Evolutionary conservation across 2,888 invertebrate genomes (phyloP), one percentile per base, ranked within the genome.

Genomic region (Idaea straminata): DNA sequence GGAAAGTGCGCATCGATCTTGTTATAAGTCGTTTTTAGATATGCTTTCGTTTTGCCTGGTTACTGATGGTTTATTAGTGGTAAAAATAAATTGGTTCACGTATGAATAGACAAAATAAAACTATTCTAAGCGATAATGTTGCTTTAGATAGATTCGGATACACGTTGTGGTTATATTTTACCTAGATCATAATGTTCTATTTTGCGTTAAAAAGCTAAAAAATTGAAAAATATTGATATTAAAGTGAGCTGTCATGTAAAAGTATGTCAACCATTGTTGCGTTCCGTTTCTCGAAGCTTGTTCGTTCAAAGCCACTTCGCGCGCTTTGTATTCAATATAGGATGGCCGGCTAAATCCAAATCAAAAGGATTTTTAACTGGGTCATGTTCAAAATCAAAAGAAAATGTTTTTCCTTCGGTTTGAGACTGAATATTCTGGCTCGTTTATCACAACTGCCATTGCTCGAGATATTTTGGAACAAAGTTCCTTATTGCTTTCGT

Each of bases 51-150:
- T 78, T 73, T 58, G 71, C 70, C 80, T 77, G 76, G 70, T 68
- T 71, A 84, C 82, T 88, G 82, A 72, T 87, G 82, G 81, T 86
- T 85, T 87, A 86, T 87, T 87, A 86, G 85, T 86, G 79, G 84
- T 77, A 78, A 70, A 77, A 75, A 72, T 73, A 75, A 72, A 71
- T 74, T 74, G 62, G 76, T 81, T 75, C 85, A 86, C 82, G 79
- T 86, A 85, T 81, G 76, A 81, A 80, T 80, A 75, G 77, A 72
- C 64, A 66, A 66, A 68, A 61, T 66, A 71, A 68, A 68, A 64
- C 69, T 57, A 67, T 68, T 65, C 67, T 60, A 67, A 13, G 47
- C 10, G 4, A 7, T 47, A 47, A 47, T 47, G 47, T 47, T 15
- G 64, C 65, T 74, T 62, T 67, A 68, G 76, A 75, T 71, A 64